A percentile compares a stretch with the other conserved stretches of the same genome.
phyloP scores from a whole-genome alignment of 92 coral and sea anemone species.

The Phenganax stokvisi region DNA sequence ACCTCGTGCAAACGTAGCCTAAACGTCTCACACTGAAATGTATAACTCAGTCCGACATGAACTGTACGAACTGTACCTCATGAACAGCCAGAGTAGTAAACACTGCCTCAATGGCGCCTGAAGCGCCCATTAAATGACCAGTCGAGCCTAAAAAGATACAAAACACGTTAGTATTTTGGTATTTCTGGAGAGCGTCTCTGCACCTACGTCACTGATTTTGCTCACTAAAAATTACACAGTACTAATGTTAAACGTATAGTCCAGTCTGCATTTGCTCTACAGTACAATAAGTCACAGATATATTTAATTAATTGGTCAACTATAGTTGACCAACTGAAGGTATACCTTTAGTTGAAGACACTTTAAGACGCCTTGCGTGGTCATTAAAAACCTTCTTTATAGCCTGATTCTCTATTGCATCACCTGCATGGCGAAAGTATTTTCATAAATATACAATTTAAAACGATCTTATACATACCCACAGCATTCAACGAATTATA shows the following conservation, averaged over 20 bases:
- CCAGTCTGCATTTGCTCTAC: no score
- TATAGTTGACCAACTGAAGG: background rate
- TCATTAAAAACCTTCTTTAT: slow-evolving; percentile 58
- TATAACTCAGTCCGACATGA: background rate
- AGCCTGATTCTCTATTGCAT: slow-evolving; percentile 82
- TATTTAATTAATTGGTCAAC: background rate
- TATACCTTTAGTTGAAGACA: slow-evolving; percentile 86
- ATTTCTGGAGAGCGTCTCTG: no score
- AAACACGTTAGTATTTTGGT: no score
- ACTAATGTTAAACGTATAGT: no score
- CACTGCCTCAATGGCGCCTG: slow-evolving; percentile 91
- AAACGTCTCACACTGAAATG: no score
- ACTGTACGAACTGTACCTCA: slow-evolving; percentile 42
- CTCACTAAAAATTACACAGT: no score
- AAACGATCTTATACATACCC: no score
- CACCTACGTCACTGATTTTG: no score
- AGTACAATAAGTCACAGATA: no score
- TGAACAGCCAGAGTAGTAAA: slow-evolving; percentile 67
- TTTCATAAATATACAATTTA: background rate
- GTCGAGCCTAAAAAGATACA: slow-evolving; percentile 60
- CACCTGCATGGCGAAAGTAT: slow-evolving; percentile 52
- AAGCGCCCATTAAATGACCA: slow-evolving; percentile 89
- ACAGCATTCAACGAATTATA: no score
- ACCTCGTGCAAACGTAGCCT: no score
- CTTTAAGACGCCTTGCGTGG: slow-evolving; percentile 51